Base-by-base conservation (phyloP, 2,113 vertebrate species). In the Notechis scutatus region DNA sequence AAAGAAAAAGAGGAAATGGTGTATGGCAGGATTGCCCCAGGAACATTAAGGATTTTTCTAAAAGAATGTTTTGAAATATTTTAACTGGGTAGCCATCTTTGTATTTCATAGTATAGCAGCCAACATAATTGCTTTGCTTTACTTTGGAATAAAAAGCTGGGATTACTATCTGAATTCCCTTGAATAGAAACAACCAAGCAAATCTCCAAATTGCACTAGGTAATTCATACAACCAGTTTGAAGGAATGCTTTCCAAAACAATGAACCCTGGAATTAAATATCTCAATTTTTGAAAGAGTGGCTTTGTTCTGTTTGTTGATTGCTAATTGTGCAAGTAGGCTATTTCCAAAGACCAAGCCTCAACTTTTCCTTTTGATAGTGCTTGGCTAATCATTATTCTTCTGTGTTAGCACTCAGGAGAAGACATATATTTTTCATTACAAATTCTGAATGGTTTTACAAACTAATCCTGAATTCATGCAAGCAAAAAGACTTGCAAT, bases 401-500 rank as follows among this genome's bases (percentile, higher is more conserved):
- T 74, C 69, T 39, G 39, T 39, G 69, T 81, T 15, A 81, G 6
- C 69, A 39, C n/a, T 9, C 20, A 93, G 94, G 81, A 54, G 6
- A 90, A 12, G 45, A 7, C 14, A 87, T 64, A 47, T 89, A 0
- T 74, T 5, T 45, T 91, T 23, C 15, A 94, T 93, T 91, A 92
- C 14, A 39, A 4, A 86, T 59, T 23, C 14, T 9, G 90, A 87
- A 34, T 24, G 92, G 42, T 59, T 20, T 34, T n/a, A 42, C 90
- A 90, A 61, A 88, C 87, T 57, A 39, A 54, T 91, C 52, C 64
- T 61, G 47, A 92, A 54, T 24, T 90, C n/a, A 56, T 94, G 90
- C 56, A 39, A 24, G 90, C 90, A 94, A 90, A 93, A 94, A 95
- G 91, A 59, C 94, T 90, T 87, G 34, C 50, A 56, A 89, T 92